A percentile compares a stretch with the other conserved stretches of the same genome.
These are phyloP conservation scores for Acanthurus lineatus DNA, from an alignment of 2,797 vertebrate species.

Conservation along the genomic window DNA sequence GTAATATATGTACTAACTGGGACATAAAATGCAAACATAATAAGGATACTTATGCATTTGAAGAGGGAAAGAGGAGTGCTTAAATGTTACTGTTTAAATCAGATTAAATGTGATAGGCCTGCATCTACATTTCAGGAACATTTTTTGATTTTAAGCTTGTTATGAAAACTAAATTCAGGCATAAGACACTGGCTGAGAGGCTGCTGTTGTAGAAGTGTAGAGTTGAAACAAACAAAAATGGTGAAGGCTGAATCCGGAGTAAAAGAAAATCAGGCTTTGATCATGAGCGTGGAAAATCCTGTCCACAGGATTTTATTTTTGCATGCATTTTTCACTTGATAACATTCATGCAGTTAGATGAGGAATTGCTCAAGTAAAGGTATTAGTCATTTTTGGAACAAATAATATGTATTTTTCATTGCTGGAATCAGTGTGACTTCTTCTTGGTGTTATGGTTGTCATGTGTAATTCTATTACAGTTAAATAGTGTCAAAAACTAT, in stretches of 20 bases:
- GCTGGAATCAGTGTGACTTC: slow-evolving; percentile 66
- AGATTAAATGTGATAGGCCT: slow-evolving; percentile 61
- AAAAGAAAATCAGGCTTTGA: slow-evolving; percentile 92
- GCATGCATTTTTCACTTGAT: slow-evolving; percentile 92
- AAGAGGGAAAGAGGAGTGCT: slow-evolving; percentile 38
- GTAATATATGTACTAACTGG: slow-evolving; percentile 42
- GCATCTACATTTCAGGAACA: slow-evolving; percentile 61
- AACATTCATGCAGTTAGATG: slow-evolving; percentile 91
- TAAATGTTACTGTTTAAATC: slow-evolving; percentile 55
- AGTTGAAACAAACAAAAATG: slow-evolving; percentile 89
- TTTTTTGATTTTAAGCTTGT: slow-evolving; percentile 71
- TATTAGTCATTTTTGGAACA: slow-evolving; percentile 88
- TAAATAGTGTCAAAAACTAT: slow-evolving; percentile 76
- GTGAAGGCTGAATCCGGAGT: slow-evolving; percentile 86
- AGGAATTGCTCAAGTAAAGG: slow-evolving; percentile 88
- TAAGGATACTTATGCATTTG: slow-evolving; percentile 48
- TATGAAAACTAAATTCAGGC: slow-evolving; percentile 70
- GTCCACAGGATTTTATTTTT: slow-evolving; percentile 91
- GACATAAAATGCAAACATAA: slow-evolving; percentile 48
- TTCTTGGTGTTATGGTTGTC: slow-evolving; percentile 72
- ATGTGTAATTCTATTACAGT: slow-evolving; percentile 74
- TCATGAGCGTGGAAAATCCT: slow-evolving; percentile 91
- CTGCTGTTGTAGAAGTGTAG: slow-evolving; percentile 74
- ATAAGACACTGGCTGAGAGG: slow-evolving; percentile 63
- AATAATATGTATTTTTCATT: slow-evolving; percentile 84